Conservation (phyloP, 2,797 vertebrate genomes). For the Chloroceryle amazona region DNA sequence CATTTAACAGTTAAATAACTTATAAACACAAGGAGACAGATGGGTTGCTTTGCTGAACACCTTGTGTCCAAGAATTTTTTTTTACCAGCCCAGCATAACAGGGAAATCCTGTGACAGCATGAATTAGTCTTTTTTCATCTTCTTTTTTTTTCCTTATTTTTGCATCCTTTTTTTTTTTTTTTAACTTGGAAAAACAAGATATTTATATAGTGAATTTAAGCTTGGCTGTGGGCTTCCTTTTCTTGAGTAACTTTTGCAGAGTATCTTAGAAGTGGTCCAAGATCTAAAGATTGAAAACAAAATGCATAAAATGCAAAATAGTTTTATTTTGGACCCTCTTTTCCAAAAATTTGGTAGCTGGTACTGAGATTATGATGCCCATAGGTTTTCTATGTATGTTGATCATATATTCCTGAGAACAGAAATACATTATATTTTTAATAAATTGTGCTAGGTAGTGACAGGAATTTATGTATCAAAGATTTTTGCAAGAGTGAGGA, state of each 20-base stretch:
- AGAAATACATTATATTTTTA: neutral
- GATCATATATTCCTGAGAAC: neutral
- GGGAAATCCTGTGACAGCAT: neutral
- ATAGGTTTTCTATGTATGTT: neutral
- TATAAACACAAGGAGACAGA: neutral
- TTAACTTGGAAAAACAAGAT: neutral
- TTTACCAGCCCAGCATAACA: neutral
- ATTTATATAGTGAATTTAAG: neutral
- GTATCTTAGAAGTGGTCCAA: neutral
- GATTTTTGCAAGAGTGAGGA: neutral
- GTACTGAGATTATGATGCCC: neutral
- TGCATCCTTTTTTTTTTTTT: neutral
- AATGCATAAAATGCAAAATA: neutral
- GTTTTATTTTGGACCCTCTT: neutral
- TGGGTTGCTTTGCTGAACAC: neutral
- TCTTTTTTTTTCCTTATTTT: neutral
- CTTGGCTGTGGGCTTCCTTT: neutral
- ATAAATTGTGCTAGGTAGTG: neutral
- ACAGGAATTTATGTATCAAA: neutral
- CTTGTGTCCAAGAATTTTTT: neutral
- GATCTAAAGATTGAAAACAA: neutral
- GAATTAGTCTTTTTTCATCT: neutral
- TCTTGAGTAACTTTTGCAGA: neutral
- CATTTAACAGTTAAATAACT: neutral
- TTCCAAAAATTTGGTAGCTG: neutral